Conservation (phyloP, 2,888 invertebrate species). For the Ischnura elegans region DNA sequence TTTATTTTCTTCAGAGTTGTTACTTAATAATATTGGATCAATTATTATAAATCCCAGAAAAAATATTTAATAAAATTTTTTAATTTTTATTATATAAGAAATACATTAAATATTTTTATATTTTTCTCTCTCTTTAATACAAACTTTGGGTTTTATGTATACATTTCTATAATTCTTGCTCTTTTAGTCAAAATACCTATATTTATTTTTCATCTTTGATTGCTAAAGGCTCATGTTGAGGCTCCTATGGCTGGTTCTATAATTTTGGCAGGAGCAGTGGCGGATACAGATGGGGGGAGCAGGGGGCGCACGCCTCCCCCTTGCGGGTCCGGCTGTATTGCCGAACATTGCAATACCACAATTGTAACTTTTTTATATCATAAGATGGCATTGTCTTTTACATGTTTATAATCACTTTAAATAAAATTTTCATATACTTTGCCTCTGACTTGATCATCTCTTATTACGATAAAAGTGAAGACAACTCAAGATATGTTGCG, state of each 20-base stretch:
- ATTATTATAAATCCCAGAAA: not conserved
- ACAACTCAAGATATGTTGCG: no score
- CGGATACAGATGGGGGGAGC: no score
- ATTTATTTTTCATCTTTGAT: slow-evolving; percentile 85
- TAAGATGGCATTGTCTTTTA: no score
- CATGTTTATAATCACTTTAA: no score
- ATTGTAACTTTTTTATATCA: no score
- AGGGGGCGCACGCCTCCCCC: no score
- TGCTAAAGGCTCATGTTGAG: slow-evolving; percentile 88
- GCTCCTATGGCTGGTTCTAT: slow-evolving; percentile 87
- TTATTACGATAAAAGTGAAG: no score
- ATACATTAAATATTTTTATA: slow-evolving; percentile 79
- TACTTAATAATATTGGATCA: not conserved
- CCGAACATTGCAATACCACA: no score
- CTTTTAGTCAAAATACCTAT: slow-evolving; percentile 88
- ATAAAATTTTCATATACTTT: no score
- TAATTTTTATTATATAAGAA: slow-evolving; percentile 78
- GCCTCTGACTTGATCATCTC: no score
- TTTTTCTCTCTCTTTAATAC: slow-evolving; percentile 78
- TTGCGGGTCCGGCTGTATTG: no score
- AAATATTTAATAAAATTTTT: slow-evolving; percentile 75
- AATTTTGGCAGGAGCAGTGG: slow-evolving; percentile 87
- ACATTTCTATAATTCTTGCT: slow-evolving; percentile 81
- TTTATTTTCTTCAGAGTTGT: not conserved
- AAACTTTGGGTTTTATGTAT: slow-evolving; percentile 77